phyloP scores from a whole-genome alignment of 2,113 vertebrate genomes.

The Lichenostomus cassidix region DNA sequence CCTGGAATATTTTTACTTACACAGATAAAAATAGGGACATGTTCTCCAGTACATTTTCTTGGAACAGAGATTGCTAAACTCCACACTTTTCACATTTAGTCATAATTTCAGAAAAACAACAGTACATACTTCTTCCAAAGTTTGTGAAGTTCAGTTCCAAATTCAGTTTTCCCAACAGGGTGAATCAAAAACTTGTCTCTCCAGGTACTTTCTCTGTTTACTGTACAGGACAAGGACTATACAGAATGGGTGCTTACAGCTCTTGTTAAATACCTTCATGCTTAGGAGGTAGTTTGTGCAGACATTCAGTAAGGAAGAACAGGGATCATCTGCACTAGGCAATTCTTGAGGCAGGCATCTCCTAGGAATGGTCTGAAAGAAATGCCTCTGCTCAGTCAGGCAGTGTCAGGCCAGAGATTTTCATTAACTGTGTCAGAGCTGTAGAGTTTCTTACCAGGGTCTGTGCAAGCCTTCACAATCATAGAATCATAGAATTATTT shows the following conservation, averaged over 20 bases:
- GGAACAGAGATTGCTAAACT: conserved; percentile 59
- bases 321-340: background rate
- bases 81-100: conserved; percentile 60
- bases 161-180: background rate
- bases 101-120: conserved; percentile 57
- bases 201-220: background rate
- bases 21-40: conserved; percentile 58
- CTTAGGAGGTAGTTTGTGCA: background rate
- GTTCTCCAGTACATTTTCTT: conserved; percentile 64
- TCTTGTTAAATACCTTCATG: background rate
- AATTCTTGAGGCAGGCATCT: background rate
- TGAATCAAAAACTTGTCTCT: background rate
- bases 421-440: background rate
- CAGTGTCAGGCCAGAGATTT: background rate
- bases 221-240: background rate
- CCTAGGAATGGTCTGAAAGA: background rate
- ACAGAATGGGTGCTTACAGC: background rate
- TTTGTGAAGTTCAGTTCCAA: conserved; percentile 25
- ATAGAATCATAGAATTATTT: background rate
- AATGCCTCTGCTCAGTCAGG: background rate
- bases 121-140: conserved; percentile 9
- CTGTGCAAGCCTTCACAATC: background rate
- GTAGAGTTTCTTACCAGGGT: background rate
- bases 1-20: conserved; percentile 58
- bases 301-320: background rate